phyloP scores from a whole-genome alignment of 2,888 invertebrate species.

The Pelosia muscerda region DNA sequence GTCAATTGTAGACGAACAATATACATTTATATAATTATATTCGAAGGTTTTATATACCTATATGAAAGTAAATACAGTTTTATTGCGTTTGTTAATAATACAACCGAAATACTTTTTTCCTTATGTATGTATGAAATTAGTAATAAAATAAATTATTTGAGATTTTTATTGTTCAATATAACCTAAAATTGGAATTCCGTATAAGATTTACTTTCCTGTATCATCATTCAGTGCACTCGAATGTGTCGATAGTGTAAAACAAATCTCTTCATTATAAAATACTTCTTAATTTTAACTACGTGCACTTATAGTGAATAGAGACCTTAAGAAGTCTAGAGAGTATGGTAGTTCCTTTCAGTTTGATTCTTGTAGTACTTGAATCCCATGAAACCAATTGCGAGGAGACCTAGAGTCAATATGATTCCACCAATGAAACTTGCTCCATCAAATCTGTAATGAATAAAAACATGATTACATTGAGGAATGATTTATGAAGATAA shows the following conservation, averaged over 20 bases:
- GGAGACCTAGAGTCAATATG: slow-evolving; percentile 91
- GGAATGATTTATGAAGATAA: neutral
- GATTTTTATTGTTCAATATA: slow-evolving; percentile 2
- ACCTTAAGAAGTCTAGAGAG: slow-evolving; percentile 88
- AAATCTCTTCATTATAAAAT: slow-evolving; percentile 44
- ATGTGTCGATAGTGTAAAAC: slow-evolving; percentile 32
- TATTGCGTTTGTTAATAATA: neutral
- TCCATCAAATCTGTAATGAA: slow-evolving; percentile 89
- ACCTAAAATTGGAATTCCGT: slow-evolving; percentile 15
- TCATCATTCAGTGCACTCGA: slow-evolving; percentile 48
- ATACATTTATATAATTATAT: neutral
- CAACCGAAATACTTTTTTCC: neutral
- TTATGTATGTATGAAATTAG: neutral
- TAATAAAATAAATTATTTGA: neutral
- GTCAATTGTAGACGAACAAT: slow-evolving; percentile 3
- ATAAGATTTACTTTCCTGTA: slow-evolving; percentile 37
- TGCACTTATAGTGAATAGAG: slow-evolving; percentile 72
- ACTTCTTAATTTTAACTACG: slow-evolving; percentile 55
- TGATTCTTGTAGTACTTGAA: slow-evolving; percentile 96
- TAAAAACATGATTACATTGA: slow-evolving; percentile 23
- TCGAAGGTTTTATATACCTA: neutral
- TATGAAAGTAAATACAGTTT: neutral
- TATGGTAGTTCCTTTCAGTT: slow-evolving; percentile 95
- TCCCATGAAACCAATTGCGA: slow-evolving; percentile 93
- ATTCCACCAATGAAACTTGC: slow-evolving; percentile 95